phyloP scores from a whole-genome alignment of 2,888 invertebrate genomes.

The Ennomos erosarius region DNA sequence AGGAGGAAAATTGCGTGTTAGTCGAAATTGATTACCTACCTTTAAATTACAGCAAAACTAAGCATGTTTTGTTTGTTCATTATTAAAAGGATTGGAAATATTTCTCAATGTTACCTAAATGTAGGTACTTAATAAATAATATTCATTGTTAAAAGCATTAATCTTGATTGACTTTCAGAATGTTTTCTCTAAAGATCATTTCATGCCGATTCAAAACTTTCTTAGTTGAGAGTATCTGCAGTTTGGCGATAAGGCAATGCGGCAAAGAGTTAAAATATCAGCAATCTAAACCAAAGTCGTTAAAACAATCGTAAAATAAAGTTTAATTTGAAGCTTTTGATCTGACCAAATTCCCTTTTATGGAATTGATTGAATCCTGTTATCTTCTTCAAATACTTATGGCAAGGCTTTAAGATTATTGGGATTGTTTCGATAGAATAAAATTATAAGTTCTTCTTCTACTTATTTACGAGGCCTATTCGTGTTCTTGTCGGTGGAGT shows the following conservation, averaged over 20 bases:
- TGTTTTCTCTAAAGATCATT: slow-evolving; percentile 28
- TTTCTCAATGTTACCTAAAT: no score
- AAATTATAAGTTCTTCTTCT: not conserved
- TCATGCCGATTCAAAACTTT: slow-evolving; percentile 31
- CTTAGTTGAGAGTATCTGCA: slow-evolving; percentile 53
- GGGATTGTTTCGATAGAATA: not conserved
- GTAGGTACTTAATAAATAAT: not conserved
- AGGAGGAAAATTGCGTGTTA: slow-evolving; percentile 11
- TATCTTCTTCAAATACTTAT: slow-evolving; percentile 25
- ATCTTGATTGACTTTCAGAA: slow-evolving; percentile 10
- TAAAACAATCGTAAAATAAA: slow-evolving; percentile 72
- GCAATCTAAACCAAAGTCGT: slow-evolving; percentile 66
- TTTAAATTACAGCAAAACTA: slow-evolving; percentile 11
- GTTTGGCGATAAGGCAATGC: slow-evolving; percentile 63
- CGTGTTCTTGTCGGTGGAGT: no score
- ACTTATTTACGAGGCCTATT: no score
- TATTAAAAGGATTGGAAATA: slow-evolving; percentile 13
- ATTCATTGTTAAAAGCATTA: not conserved
- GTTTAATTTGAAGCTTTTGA: slow-evolving; percentile 62
- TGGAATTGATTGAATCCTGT: slow-evolving; percentile 43
- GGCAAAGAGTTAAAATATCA: slow-evolving; percentile 67
- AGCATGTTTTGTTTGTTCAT: slow-evolving; percentile 3
- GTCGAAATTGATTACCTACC: slow-evolving; percentile 10
- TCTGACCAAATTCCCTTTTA: slow-evolving; percentile 55
- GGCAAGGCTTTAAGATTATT: slow-evolving; percentile 11